Evolutionary conservation across 1,140 invertebrate species (phyloP).

Genomic region (Helicoverpa armigera): DNA sequence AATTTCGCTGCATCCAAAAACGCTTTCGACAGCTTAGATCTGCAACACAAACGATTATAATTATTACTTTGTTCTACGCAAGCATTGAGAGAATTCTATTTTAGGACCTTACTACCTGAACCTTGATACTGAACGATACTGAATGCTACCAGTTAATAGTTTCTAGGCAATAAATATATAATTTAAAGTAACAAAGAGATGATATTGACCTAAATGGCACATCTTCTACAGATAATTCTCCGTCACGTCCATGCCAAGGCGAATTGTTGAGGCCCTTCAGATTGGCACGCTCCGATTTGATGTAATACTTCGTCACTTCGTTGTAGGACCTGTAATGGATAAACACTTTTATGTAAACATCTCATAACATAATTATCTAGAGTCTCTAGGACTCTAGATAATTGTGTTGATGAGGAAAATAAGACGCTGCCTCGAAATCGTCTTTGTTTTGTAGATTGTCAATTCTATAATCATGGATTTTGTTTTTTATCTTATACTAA

Average conservation of each 20-base stretch:
- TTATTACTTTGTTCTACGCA: not conserved
- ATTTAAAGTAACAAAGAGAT: not conserved
- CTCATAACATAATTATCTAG: too few relatives aligned
- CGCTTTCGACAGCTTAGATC: conserved; percentile 86
- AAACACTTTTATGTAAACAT: not conserved
- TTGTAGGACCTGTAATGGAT: conserved; percentile 88
- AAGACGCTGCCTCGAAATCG: too few relatives aligned
- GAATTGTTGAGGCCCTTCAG: conserved; percentile 83
- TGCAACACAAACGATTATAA: conserved; percentile 52
- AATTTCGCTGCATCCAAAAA: conserved; percentile 89
- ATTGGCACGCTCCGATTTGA: conserved; percentile 88
- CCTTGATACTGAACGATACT: not conserved
- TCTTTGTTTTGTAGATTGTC: too few relatives aligned
- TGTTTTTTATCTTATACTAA: too few relatives aligned
- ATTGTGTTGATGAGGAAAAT: too few relatives aligned
- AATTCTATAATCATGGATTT: too few relatives aligned
- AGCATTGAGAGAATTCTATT: too few relatives aligned
- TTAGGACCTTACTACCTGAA: too few relatives aligned
- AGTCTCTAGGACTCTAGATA: too few relatives aligned
- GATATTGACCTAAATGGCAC: conserved; percentile 83
- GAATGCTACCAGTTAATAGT: too few relatives aligned
- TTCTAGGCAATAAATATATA: not conserved
- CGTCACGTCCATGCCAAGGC: conserved; percentile 87
- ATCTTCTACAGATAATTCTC: conserved; percentile 86
- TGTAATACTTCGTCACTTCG: conserved; percentile 90